phyloP scores from a whole-genome alignment of 2,888 invertebrate genomes.

The Maniola hyperantus region DNA sequence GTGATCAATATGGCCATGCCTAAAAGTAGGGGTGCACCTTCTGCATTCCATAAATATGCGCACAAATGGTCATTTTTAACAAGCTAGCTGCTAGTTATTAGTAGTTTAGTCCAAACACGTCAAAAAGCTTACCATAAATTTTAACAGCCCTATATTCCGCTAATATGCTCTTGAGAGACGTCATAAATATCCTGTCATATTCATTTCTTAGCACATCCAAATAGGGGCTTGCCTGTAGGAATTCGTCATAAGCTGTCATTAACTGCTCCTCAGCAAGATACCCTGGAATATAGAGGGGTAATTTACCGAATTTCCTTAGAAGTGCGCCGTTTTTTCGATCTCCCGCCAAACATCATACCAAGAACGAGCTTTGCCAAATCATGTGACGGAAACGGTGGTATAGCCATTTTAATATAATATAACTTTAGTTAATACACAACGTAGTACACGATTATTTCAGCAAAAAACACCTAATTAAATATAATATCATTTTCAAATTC shows the following conservation, averaged over 20 bases:
- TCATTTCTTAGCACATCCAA: slow-evolving; percentile 73
- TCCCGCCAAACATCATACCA: slow-evolving; percentile 77
- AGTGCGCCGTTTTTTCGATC: slow-evolving; percentile 42
- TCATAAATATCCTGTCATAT: slow-evolving; percentile 78
- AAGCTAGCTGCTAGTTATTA: background rate
- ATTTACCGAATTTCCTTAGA: slow-evolving; percentile 43
- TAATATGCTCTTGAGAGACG: slow-evolving; percentile 71
- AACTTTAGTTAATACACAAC: slow-evolving; percentile 12
- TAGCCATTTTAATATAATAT: slow-evolving; percentile 52
- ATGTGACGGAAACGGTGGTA: slow-evolving; percentile 72
- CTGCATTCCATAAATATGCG: too few relatives aligned
- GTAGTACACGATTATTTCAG: slow-evolving; percentile 14
- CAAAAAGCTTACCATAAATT: slow-evolving; percentile 63
- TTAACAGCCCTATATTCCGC: slow-evolving; percentile 77
- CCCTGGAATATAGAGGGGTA: slow-evolving; percentile 51
- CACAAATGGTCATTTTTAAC: background rate
- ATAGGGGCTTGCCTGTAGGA: slow-evolving; percentile 74
- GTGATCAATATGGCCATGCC: too few relatives aligned
- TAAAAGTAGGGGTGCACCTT: too few relatives aligned
- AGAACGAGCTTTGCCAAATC: slow-evolving; percentile 76
- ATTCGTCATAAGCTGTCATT: slow-evolving; percentile 78
- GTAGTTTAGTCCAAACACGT: too few relatives aligned
- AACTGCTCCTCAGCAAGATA: slow-evolving; percentile 77
- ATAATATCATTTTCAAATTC: slow-evolving; percentile 26
- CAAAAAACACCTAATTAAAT: slow-evolving; percentile 8